phyloP scores from a whole-genome alignment of 1,140 invertebrate genomes.

The Drosophila dunni region DNA sequence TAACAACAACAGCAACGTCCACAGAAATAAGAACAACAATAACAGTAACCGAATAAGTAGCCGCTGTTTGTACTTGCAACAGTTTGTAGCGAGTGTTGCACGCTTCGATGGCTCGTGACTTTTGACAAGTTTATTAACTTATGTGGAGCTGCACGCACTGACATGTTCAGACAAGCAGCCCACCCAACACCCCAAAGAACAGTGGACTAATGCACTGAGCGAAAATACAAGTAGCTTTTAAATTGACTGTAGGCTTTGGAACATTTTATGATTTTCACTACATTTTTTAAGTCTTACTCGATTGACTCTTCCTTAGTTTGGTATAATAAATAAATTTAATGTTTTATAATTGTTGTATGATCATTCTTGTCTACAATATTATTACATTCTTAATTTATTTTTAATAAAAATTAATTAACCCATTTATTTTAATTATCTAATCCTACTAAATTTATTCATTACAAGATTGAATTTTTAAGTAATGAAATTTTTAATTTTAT shows the following conservation, averaged over 20 bases:
- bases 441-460: background rate
- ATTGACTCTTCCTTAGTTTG: too few relatives aligned
- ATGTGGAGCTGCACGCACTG: constrained; percentile 40
- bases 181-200: constrained; percentile 2
- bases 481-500: too few relatives aligned
- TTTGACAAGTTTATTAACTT: constrained; percentile 80
- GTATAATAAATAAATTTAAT: too few relatives aligned
- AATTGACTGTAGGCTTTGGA: too few relatives aligned
- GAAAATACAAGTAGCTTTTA: background rate
- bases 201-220: constrained; percentile 14
- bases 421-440: background rate
- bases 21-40: constrained; percentile 15
- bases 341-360: too few relatives aligned
- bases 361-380: too few relatives aligned
- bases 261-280: too few relatives aligned
- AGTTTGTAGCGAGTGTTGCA: constrained; percentile 25
- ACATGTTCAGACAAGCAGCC: constrained; percentile 29
- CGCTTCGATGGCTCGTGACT: constrained; percentile 35
- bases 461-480: too few relatives aligned
- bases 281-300: too few relatives aligned
- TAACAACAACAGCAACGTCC: constrained; percentile 1
- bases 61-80: constrained; percentile 19
- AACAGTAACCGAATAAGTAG: background rate
- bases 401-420: background rate
- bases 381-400: background rate